These are phyloP conservation scores for Gymnocephalus cernua DNA, from an alignment of 2,113 vertebrate genomes.

Conservation along the genomic window DNA sequence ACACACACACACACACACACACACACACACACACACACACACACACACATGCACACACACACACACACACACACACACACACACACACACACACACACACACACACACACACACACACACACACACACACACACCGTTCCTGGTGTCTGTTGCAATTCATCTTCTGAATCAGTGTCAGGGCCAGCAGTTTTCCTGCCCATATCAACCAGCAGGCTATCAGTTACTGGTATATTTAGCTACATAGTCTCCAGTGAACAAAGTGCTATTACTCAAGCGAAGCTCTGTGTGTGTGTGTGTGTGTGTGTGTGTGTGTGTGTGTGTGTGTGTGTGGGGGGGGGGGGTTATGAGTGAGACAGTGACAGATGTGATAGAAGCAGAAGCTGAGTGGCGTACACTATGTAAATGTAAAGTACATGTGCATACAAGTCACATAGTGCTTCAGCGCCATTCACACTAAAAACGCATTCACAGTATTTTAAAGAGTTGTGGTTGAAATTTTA, in stretches of 20 bases:
- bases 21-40: conserved; percentile 7
- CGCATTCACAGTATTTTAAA: not conserved
- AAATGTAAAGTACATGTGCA: not conserved
- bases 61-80: conserved; percentile 1
- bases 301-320: not conserved
- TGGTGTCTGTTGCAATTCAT: conserved; percentile 34
- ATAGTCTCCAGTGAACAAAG: conserved; percentile 60
- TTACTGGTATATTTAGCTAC: conserved; percentile 69
- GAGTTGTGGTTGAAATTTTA: not conserved
- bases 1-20: conserved; percentile 11
- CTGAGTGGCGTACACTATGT: not conserved
- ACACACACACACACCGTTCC: conserved; percentile 3
- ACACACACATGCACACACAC: conserved; percentile 3
- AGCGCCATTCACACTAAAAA: not conserved
- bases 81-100: not conserved
- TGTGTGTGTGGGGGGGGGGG: not conserved
- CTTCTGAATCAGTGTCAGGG: conserved; percentile 42
- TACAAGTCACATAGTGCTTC: not conserved
- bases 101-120: conserved; percentile 1
- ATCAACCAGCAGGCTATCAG: conserved; percentile 57
- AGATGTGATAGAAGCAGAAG: conserved; percentile 7
- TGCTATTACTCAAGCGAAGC: conserved; percentile 42
- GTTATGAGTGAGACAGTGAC: conserved; percentile 4
- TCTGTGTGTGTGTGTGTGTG: not conserved
- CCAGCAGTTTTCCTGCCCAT: conserved; percentile 38